Base-by-base conservation (phyloP, 2,797 vertebrate genomes). In the Xerus rutilus region DNA sequence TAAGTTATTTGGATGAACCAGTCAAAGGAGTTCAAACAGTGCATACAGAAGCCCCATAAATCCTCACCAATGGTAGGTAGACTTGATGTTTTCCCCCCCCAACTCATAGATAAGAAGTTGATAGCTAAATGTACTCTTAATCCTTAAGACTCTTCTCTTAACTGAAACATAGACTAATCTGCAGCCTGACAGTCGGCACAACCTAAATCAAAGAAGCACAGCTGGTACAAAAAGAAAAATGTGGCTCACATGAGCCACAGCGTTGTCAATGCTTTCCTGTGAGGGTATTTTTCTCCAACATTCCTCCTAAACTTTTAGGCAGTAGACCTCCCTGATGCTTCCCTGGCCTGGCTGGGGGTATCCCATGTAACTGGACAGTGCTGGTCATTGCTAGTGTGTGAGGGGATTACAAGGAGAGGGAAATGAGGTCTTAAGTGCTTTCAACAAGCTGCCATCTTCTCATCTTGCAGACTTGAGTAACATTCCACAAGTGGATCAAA, bases 211-310 rank as follows among this genome's bases (percentile, higher is more conserved):
- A 87, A 8, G 30, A 49, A 5, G 14, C 5, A 23, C 17, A 25
- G 17, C 12, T 4, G 20, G 2, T n/a, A 25, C 69, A 77, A 39
- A 73, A 52, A 32, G 32, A 28, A 47, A 43, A 8, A 32, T 0
- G 21, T 15, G 4, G 0, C 20, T 47, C 25, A 0, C 0, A 12
- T 65, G 28, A 85, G 32, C 3, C 4, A 9, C 17, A 20, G 5
- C 5, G 0, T 7, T 1, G 1, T 7, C 15, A 17, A 18, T 9
- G 30, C 15, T 39, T 4, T 28, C 35, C 20, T 3, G 1, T 70
- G 62, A 30, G 49, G 28, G 9, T 28, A 35, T 70, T 49, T 43
- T 82, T 18, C 30, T 43, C 43, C 47, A 9, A 39, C 2, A 14
- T 0, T 28, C 9, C 15, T 78, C 28, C 35, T 43, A 28, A n/a